Percentiles rank a stretch among this genome's conserved stretches.
Conservation (phyloP, 2,113 vertebrate genomes). For the Eidolon helvum region DNA sequence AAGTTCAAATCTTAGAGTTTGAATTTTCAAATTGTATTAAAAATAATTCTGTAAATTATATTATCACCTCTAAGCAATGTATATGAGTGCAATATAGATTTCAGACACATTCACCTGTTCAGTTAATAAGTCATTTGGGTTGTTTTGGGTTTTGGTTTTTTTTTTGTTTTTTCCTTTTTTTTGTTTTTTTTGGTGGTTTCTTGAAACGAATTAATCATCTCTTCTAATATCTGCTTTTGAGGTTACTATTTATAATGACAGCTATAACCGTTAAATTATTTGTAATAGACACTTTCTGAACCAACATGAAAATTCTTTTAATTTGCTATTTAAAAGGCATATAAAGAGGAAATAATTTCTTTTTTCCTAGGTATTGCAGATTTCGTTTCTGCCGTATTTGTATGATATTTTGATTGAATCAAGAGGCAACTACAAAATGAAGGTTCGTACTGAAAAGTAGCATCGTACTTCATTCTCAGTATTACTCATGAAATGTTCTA, state of each 20-base stretch:
- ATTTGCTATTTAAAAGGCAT: background rate
- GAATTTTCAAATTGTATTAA: background rate
- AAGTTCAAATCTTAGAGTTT: background rate
- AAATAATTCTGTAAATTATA: background rate
- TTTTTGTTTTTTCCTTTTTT: background rate
- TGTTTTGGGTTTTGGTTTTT: background rate
- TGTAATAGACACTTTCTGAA: background rate
- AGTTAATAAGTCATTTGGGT: background rate
- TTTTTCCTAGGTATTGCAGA: constrained; percentile 89
- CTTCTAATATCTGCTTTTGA: background rate
- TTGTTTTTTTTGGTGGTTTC: background rate
- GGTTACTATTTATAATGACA: background rate
- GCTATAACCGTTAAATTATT: background rate
- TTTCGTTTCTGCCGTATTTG: constrained; percentile 86
- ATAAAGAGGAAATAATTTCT: background rate
- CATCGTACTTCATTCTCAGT: background rate
- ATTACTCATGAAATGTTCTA: background rate
- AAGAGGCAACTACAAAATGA: background rate
- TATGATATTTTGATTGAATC: constrained; percentile 77
- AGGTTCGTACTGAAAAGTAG: background rate
- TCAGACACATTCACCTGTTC: background rate
- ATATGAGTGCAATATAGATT: background rate
- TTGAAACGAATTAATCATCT: background rate
- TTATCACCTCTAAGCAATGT: background rate
- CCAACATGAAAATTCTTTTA: background rate